These are phyloP conservation scores for Drosophila kurseongensis DNA, from an alignment of 1,140 invertebrate genomes.

Conservation along the genomic window DNA sequence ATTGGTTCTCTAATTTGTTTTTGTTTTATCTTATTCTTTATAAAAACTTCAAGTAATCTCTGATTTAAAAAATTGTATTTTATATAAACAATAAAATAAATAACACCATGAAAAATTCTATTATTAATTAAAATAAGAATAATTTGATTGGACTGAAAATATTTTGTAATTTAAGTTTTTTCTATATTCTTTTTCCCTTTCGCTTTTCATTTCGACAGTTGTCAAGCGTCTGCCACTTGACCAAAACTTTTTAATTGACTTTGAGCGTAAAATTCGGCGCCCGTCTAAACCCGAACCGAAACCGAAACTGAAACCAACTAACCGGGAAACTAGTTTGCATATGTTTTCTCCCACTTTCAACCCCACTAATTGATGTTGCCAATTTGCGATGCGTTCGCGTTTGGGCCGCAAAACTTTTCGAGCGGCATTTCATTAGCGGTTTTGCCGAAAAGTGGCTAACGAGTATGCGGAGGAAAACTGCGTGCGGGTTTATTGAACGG, in stretches of 20 bases:
- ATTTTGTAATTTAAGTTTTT: no score
- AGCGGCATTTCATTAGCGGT: constrained; percentile 74
- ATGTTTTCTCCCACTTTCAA: constrained; percentile 27
- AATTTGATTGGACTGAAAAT: no score
- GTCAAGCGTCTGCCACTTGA: constrained; percentile 48
- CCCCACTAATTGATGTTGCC: constrained; percentile 61
- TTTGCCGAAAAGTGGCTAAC: constrained; percentile 49
- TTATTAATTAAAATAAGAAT: no score
- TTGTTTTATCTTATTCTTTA: no score
- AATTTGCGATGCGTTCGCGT: constrained; percentile 52
- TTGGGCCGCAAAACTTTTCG: constrained; percentile 54
- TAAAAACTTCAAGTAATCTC: no score
- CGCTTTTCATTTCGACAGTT: constrained; percentile 2
- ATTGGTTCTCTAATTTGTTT: no score
- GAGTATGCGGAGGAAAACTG: constrained; percentile 5
- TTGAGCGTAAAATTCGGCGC: constrained; percentile 47
- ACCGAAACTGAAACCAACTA: constrained; percentile 32
- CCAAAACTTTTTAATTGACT: constrained; percentile 79
- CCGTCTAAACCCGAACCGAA: constrained; percentile 10
- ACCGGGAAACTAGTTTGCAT: constrained; percentile 53
- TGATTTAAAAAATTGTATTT: no score
- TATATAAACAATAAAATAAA: no score
- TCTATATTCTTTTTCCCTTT: background rate
- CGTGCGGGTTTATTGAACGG: constrained; percentile 20
- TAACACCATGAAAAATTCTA: no score